Conservation (phyloP, 2,113 vertebrate genomes). For the Oenanthe melanoleuca region DNA sequence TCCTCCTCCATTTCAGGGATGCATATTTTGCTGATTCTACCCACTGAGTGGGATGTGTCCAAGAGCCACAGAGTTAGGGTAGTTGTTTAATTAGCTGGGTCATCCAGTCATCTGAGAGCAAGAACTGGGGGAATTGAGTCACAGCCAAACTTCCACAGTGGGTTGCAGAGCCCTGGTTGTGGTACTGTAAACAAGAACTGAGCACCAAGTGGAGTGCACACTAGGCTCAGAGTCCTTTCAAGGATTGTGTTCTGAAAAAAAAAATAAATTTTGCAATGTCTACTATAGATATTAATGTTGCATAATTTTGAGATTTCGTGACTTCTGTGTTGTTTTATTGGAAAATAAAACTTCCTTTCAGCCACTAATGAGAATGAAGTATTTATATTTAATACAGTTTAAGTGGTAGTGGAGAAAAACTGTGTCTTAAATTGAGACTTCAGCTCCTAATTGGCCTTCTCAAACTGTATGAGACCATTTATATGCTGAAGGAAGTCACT, state of each 20-base stretch:
- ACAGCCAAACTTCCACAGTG: neutral
- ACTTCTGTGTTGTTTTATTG: slow-evolving; percentile 1
- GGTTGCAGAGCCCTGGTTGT: neutral
- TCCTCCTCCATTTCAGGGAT: neutral
- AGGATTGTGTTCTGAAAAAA: neutral
- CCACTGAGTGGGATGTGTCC: neutral
- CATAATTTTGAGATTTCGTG: slow-evolving; percentile 10
- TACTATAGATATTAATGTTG: neutral
- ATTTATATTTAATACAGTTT: slow-evolving; percentile 57
- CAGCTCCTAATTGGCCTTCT: slow-evolving; percentile 19
- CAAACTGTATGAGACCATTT: neutral
- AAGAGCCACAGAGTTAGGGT: neutral
- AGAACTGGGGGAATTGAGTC: neutral
- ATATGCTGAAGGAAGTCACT: neutral
- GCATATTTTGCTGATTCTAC: neutral
- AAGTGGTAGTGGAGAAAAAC: slow-evolving; percentile 39
- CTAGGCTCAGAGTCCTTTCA: neutral
- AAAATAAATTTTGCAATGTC: neutral
- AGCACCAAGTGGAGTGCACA: neutral
- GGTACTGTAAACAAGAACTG: neutral
- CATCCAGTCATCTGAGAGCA: neutral
- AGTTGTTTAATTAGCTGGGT: neutral
- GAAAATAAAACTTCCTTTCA: slow-evolving; percentile 30
- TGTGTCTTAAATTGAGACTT: slow-evolving; percentile 1
- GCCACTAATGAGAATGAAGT: slow-evolving; percentile 34